phyloP scores from a whole-genome alignment of 2,888 invertebrate species.

The Lucinisca nassula region DNA sequence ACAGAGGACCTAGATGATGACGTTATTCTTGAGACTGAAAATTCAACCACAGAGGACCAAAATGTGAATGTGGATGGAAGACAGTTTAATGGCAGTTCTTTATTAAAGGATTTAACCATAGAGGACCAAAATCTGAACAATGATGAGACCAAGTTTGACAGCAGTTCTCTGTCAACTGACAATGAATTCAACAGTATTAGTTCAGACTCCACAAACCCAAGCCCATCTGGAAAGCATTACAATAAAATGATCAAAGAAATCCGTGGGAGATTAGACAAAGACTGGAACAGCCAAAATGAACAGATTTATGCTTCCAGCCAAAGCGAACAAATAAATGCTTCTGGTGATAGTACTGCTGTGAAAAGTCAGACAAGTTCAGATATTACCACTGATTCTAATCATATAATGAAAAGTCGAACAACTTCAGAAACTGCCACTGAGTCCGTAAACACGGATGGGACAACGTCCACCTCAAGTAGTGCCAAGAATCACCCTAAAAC shows the following conservation, averaged over 20 bases:
- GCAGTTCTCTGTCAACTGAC: conserved; percentile 78
- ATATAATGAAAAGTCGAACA: background rate
- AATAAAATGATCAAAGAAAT: conserved; percentile 74
- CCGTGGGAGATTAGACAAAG: conserved; percentile 5
- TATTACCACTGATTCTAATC: background rate
- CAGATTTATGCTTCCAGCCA: background rate
- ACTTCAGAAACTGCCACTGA: background rate
- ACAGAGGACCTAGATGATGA: conserved; percentile 78
- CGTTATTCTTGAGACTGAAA: conserved; percentile 53
- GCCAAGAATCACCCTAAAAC: conserved; percentile 53
- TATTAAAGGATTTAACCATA: conserved; percentile 65
- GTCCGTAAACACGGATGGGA: background rate
- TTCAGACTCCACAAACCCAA: conserved; percentile 80
- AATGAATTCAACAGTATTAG: conserved; percentile 78
- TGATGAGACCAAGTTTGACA: conserved; percentile 80
- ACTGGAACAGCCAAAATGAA: background rate
- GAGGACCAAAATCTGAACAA: conserved; percentile 75
- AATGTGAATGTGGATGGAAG: conserved; percentile 78
- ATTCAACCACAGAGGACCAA: conserved; percentile 55
- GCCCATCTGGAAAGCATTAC: conserved; percentile 76
- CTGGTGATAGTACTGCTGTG: background rate
- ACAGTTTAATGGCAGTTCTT: conserved; percentile 78
- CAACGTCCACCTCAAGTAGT: conserved; percentile 7
- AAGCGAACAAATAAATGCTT: background rate
- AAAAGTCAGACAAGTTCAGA: background rate